Evolutionary conservation across 2,113 vertebrate genomes (phyloP).

Genomic region (Anarhynchus alexandrinus): DNA sequence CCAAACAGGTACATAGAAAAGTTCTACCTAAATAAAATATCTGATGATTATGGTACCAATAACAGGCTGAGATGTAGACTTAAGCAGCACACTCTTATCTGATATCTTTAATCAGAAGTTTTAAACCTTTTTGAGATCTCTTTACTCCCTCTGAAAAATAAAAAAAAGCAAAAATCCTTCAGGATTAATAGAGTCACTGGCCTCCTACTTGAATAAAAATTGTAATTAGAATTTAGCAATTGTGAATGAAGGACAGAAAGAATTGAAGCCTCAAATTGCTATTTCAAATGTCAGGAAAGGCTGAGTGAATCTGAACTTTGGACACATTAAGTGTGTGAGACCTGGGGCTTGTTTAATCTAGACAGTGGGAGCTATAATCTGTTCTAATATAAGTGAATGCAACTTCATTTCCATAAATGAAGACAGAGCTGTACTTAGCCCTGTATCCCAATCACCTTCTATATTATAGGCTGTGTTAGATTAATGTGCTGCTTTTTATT

Average conservation of each 20-base stretch:
- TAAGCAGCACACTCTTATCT: neutral
- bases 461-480: neutral
- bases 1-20: neutral
- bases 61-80: neutral
- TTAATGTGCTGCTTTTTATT: neutral
- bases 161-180: neutral
- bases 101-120: neutral
- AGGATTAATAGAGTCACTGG: neutral
- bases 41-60: neutral
- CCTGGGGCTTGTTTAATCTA: neutral
- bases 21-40: neutral
- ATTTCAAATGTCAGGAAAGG: neutral
- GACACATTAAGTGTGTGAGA: neutral
- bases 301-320: neutral
- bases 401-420: constrained; percentile 17
- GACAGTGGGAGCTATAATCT: neutral
- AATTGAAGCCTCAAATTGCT: neutral
- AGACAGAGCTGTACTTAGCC: neutral
- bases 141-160: neutral
- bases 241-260: neutral
- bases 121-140: neutral
- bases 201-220: neutral
- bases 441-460: neutral
- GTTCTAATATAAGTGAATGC: neutral
- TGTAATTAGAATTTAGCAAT: neutral